Conservation (phyloP, 2,888 invertebrate genomes). For the Clitarchus hookeri region DNA sequence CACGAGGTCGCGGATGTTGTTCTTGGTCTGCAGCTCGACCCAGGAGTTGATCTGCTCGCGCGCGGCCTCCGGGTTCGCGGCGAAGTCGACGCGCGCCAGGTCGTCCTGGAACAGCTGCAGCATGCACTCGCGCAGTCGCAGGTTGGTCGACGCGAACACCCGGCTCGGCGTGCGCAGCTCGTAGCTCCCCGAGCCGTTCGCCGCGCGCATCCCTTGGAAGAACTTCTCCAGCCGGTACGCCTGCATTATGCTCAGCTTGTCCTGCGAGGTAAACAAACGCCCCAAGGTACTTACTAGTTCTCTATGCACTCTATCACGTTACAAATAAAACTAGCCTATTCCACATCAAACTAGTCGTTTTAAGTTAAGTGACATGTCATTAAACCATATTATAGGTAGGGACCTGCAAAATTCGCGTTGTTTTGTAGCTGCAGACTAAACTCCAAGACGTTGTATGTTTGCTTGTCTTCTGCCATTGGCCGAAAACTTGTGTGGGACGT, state of each 20-base stretch:
- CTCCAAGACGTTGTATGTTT: too few species aligned
- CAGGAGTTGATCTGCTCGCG: slow-evolving; percentile 73
- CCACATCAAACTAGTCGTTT: too few species aligned
- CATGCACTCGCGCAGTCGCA: slow-evolving; percentile 70
- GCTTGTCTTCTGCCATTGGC: too few species aligned
- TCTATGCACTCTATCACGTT: too few species aligned
- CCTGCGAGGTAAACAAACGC: slow-evolving; percentile 51
- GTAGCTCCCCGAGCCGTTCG: slow-evolving; percentile 62
- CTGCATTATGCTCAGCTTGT: slow-evolving; percentile 72
- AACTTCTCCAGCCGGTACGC: slow-evolving; percentile 75
- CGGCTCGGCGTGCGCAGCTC: slow-evolving; percentile 79
- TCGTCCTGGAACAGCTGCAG: slow-evolving; percentile 61
- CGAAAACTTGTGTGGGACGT: too few species aligned
- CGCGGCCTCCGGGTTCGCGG: slow-evolving; percentile 61
- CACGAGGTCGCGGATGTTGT: slow-evolving; percentile 76
- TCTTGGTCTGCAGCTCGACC: slow-evolving; percentile 75
- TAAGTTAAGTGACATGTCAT: too few species aligned
- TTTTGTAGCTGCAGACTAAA: too few species aligned
- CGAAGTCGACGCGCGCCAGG: slow-evolving; percentile 61
- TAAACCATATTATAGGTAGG: too few species aligned
- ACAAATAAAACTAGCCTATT: too few species aligned
- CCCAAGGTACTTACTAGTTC: too few species aligned
- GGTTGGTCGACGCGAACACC: slow-evolving; percentile 69
- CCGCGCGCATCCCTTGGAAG: slow-evolving; percentile 57
- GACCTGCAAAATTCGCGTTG: too few species aligned